Base-by-base conservation (phyloP, 2,888 invertebrate genomes). In the Drosophila meridionalis region DNA sequence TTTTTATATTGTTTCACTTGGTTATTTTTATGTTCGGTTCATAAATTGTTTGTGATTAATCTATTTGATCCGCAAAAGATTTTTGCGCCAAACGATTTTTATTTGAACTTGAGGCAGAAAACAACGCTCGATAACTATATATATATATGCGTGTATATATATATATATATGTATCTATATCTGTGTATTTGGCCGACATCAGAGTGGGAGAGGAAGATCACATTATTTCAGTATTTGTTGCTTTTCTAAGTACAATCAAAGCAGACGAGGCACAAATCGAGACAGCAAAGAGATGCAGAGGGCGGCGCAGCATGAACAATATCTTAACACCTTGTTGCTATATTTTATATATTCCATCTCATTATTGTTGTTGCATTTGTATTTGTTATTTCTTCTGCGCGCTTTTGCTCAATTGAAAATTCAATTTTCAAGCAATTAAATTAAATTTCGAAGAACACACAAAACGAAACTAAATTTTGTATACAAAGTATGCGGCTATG, bases 11-110 rank as follows among this genome's bases (percentile, higher is more conserved):
- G 56, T 74, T 89, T 69, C 64, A 68, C 30, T 63, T 75, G 69
- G 62, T 71, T 83, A 72, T 78, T 83, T 81, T 81, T 81, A 73
- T 78, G 60, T 62, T 75, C 61, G 68, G 76, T 77, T 77, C 85
- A 85, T 85, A 89, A 89, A 85, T 85, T 80, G 80, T 67, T 57
- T 71, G 85, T 85, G 89, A 85, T 85, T 85, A 85, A 89, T 85
- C 87, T 89, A 76, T 89, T 80, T 89, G 80, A 87, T 85, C 78
- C 82, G 72, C 57, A 28, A 68, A 20, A 69, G 72, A 64, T 50
- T 72, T 68, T 70, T 78, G 64, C 69, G 71, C 81, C 75, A 82
- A 79, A 80, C 82, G 89, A 89, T 89, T 85, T 89, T 77, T 89
- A 85, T 85, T 85, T 85, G 87, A 85, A 89, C 89, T 85, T 89